Base-by-base conservation (phyloP, 1,140 invertebrate species). In the Sarcophaga peregrina region DNA sequence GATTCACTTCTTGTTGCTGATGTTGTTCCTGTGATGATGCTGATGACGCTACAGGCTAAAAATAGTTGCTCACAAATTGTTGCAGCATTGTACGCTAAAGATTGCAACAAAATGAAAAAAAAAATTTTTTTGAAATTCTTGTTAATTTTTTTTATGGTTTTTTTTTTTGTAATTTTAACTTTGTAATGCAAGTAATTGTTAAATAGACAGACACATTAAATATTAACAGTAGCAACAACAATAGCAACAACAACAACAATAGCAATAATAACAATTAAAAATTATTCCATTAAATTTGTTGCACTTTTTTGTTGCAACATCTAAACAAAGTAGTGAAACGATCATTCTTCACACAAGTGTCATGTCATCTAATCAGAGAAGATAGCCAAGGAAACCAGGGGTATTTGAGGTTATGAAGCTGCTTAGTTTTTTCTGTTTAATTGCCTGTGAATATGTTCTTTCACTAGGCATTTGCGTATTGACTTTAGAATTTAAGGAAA, bases 111-210 rank as follows among this genome's bases (percentile, higher is more conserved):
- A 37, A 4, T 2, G 25, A 37, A 37, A 37, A 37, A 37, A 37
- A 37, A 68, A 20, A 25, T 68, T 68, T n/a, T 68, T 10, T n/a
- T n/a, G n/a, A 68, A 20, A n/a, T 68, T 8, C n/a, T 68, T 68
- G 17, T 20, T 9, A 25, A 68, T 8, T 20, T 68, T 68, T n/a
- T 20, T 25, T 20, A 68, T 52, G 13, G 8, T 13, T 52, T 52
- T n/a, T 52, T 13, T 52, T 52, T n/a, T 58, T 58, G 54, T n/a
- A 58, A 58, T 58, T 62, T 62, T 62, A 68, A n/a, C 15, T 15
- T n/a, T 68, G 62, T 68, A 68, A 68, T 20, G 9, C n/a, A 68
- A 68, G 62, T 68, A 68, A 68, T 68, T 68, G 62, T 68, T 68
- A 20, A 68, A 68, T 25, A 58, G 54, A 68, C 62, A 68, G 54